Evolutionary conservation across 2,113 vertebrate genomes (phyloP).

Genomic region (Myotis lucifugus): DNA sequence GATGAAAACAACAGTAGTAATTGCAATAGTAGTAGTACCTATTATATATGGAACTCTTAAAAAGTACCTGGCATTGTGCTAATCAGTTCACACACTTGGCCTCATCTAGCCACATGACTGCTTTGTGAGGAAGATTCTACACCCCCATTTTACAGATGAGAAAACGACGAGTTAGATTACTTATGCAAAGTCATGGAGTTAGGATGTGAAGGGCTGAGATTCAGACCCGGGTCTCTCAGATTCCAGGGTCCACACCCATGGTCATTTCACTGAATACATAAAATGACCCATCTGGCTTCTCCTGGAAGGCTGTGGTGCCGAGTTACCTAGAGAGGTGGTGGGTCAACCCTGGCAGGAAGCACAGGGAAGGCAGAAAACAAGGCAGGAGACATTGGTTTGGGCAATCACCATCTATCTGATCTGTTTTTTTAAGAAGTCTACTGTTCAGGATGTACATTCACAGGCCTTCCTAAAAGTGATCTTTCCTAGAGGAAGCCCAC

Average conservation of each 20-base stretch:
- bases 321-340: background rate
- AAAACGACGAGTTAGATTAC: background rate
- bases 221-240: background rate
- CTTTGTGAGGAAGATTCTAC: too few species aligned
- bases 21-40: accelerated
- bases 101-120: background rate
- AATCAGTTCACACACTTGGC: background rate
- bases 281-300: background rate
- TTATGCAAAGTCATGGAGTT: background rate
- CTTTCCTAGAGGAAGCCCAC: background rate
- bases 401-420: background rate
- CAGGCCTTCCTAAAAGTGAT: background rate
- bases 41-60: accelerated
- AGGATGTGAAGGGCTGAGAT: background rate
- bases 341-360: background rate
- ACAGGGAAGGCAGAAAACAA: background rate
- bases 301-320: background rate
- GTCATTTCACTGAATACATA: too few species aligned
- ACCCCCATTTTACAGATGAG: background rate
- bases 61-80: background rate
- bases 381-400: background rate
- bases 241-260: background rate
- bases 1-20: background rate
- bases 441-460: background rate
- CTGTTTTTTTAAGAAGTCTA: background rate